These are phyloP conservation scores for Nymphalis polychloros DNA, from an alignment of 2,888 invertebrate genomes.

Conservation along the genomic window DNA sequence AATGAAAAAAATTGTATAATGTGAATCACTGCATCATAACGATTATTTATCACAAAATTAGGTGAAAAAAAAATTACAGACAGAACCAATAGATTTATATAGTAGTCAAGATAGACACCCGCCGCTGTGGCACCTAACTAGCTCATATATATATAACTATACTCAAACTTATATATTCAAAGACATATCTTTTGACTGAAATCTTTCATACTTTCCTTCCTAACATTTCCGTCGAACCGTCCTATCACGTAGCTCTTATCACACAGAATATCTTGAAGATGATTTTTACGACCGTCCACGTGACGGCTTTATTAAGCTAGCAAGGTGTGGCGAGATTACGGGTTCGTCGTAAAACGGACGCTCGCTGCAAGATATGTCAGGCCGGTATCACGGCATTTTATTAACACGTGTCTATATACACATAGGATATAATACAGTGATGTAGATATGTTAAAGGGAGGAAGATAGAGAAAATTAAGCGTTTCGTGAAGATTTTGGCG, in stretches of 20 bases:
- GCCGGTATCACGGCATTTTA: constrained; percentile 26
- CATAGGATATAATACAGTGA: constrained; percentile 1
- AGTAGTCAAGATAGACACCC: too few relatives aligned
- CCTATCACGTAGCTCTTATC: constrained; percentile 26
- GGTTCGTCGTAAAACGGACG: constrained; percentile 63
- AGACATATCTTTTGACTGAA: background rate
- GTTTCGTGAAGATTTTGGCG: too few relatives aligned
- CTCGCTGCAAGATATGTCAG: constrained; percentile 41
- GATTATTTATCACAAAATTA: too few relatives aligned
- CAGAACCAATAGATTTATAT: too few relatives aligned
- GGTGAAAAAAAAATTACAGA: too few relatives aligned
- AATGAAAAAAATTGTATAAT: too few relatives aligned
- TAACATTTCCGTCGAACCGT: constrained; percentile 12
- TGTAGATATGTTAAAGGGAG: background rate
- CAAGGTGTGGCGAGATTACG: constrained; percentile 65
- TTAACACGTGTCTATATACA: constrained; percentile 15
- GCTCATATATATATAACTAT: too few relatives aligned
- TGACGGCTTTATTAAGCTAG: constrained; percentile 64
- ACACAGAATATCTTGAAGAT: constrained; percentile 25
- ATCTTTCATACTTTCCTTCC: background rate
- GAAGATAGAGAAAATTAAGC: background rate
- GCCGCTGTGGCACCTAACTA: too few relatives aligned
- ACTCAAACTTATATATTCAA: background rate
- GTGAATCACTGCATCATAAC: too few relatives aligned
- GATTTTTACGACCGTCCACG: constrained; percentile 46